phyloP scores from a whole-genome alignment of 2,113 vertebrate species.

The Oreotragus oreotragus region DNA sequence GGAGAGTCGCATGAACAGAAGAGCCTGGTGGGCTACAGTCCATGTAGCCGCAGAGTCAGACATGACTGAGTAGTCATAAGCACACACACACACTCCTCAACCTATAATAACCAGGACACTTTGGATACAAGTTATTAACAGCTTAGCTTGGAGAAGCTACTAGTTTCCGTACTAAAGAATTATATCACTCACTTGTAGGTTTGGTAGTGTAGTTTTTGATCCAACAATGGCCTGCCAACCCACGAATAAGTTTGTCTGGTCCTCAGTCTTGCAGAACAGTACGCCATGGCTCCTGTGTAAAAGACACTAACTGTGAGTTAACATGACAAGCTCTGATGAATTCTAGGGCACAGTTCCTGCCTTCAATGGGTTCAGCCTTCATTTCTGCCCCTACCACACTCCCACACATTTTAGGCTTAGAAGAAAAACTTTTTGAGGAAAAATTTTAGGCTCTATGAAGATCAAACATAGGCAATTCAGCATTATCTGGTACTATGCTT shows the following conservation, averaged over 20 bases:
- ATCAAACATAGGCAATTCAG: background rate
- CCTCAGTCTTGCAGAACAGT: slow-evolving; percentile 78
- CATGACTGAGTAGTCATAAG: background rate
- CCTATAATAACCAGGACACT: background rate
- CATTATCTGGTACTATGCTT: background rate
- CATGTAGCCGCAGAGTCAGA: background rate
- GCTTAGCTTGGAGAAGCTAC: background rate
- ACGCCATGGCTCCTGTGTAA: slow-evolving; percentile 76
- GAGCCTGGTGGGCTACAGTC: background rate
- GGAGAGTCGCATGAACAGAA: background rate
- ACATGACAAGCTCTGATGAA: background rate
- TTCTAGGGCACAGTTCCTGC: background rate
- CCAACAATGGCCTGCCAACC: slow-evolving; percentile 75
- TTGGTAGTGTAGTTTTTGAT: slow-evolving; percentile 35
- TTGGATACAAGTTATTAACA: background rate
- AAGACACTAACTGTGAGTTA: slow-evolving; percentile 28
- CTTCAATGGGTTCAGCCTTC: background rate
- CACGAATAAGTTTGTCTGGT: slow-evolving; percentile 80
- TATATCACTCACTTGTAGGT: slow-evolving; percentile 60
- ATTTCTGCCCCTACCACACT: background rate
- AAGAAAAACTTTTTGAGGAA: background rate
- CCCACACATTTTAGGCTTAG: background rate
- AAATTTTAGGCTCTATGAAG: slow-evolving; percentile 7
- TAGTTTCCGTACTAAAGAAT: background rate
- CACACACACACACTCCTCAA: background rate